Conservation (phyloP, 2,888 invertebrate genomes). For the Agrilus biguttatus region DNA sequence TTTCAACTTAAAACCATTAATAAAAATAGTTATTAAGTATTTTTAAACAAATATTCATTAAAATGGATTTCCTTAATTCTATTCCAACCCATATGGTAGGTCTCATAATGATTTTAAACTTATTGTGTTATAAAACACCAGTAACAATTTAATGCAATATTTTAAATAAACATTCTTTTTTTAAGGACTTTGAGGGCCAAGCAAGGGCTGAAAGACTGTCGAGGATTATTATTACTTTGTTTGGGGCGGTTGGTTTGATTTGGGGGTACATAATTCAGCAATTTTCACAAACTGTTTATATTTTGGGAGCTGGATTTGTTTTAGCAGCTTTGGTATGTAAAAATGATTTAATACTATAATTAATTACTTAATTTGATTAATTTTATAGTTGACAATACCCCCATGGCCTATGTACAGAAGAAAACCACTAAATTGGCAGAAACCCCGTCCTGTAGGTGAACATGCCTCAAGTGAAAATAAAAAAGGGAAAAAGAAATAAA, state of each 20-base stretch:
- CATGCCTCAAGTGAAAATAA: slow-evolving; percentile 17
- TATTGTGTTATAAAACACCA: not conserved
- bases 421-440: slow-evolving; percentile 83
- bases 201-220: slow-evolving; percentile 79
- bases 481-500: slow-evolving; percentile 10
- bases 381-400: slow-evolving; percentile 63
- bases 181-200: slow-evolving; percentile 81
- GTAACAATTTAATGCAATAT: not conserved
- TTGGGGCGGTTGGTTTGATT: slow-evolving; percentile 78
- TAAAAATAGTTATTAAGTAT: too few species aligned
- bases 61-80: slow-evolving; percentile 15
- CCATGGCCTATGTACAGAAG: slow-evolving; percentile 94
- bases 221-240: slow-evolving; percentile 76
- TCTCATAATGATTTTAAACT: not conserved
- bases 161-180: slow-evolving; percentile 8
- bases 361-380: slow-evolving; percentile 5
- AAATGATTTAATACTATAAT: slow-evolving; percentile 33
- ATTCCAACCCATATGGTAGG: slow-evolving; percentile 33
- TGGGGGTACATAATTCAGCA: slow-evolving; percentile 93
- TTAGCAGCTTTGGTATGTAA: slow-evolving; percentile 64
- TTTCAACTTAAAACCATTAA: too few species aligned
- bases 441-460: slow-evolving; percentile 39
- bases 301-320: slow-evolving; percentile 80
- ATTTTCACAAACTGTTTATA: slow-evolving; percentile 89
- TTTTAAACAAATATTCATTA: not conserved